These are phyloP conservation scores for Zalophus californianus DNA, from an alignment of 2,797 vertebrate species.

Conservation along the genomic window DNA sequence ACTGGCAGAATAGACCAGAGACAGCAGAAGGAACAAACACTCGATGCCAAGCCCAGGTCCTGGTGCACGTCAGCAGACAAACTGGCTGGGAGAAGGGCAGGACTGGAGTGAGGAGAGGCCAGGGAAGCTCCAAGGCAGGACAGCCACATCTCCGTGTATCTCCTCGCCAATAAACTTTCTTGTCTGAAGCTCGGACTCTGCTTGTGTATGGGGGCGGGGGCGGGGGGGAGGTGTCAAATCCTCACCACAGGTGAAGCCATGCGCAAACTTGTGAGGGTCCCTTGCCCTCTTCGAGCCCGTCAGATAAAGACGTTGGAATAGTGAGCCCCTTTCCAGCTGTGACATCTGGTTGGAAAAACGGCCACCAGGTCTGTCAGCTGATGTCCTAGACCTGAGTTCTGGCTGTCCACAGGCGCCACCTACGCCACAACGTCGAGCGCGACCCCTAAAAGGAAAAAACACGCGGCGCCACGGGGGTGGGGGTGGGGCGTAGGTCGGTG, in stretches of 20 bases:
- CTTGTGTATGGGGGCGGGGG: background rate
- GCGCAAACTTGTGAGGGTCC: background rate
- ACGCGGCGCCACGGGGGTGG: background rate
- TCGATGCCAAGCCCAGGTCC: background rate
- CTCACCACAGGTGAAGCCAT: background rate
- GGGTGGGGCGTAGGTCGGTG: background rate
- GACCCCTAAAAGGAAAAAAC: background rate
- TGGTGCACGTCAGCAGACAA: background rate
- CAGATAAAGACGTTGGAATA: background rate
- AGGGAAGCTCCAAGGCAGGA: background rate
- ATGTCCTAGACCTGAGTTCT: background rate
- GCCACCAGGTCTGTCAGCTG: background rate
- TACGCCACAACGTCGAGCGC: background rate
- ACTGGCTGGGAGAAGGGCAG: background rate
- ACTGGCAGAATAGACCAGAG: background rate
- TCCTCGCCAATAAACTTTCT: slow-evolving; percentile 74
- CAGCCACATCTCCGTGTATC: slow-evolving; percentile 40
- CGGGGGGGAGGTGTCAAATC: background rate
- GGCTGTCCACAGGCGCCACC: background rate
- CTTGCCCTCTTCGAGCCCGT: background rate
- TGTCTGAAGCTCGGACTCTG: slow-evolving; percentile 54
- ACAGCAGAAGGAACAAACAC: background rate
- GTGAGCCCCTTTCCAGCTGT: background rate
- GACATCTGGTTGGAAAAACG: background rate
- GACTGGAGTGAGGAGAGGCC: background rate